phyloP scores from a whole-genome alignment of 2,113 vertebrate species.

The Sorex araneus region DNA sequence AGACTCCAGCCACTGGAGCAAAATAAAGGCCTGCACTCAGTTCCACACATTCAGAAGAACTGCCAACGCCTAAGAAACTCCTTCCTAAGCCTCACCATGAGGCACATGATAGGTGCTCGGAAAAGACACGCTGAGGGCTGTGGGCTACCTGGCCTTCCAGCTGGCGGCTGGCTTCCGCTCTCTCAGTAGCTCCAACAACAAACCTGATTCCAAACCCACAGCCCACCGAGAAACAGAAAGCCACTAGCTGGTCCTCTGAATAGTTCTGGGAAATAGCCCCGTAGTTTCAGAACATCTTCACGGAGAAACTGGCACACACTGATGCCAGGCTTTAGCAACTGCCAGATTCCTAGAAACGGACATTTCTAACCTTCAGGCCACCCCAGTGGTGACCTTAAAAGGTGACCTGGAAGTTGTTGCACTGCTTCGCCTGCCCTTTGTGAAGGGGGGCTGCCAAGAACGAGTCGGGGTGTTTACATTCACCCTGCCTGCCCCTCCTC shows the following conservation, averaged over 20 bases:
- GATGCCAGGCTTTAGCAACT: not conserved
- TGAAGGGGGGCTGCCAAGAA: not conserved
- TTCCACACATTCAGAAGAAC: constrained; percentile 22
- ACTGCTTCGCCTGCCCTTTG: not conserved
- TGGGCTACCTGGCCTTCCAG: not conserved
- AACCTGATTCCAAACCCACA: not conserved
- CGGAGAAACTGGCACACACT: not conserved
- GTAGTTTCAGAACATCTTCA: not conserved
- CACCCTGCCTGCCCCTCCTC: not conserved
- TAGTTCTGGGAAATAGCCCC: not conserved
- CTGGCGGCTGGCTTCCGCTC: not conserved
- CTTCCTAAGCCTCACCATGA: not conserved
- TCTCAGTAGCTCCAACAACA: not conserved
- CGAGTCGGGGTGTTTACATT: not conserved
- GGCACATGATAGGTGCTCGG: constrained; percentile 4
- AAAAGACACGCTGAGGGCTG: not conserved
- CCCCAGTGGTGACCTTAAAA: not conserved
- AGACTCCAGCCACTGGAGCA: not conserved
- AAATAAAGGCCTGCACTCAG: not conserved
- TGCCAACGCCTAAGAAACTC: not conserved
- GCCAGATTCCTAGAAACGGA: not conserved
- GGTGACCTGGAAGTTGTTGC: not conserved
- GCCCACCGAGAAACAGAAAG: not conserved
- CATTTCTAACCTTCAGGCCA: not conserved
- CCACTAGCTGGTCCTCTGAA: not conserved